Conservation (phyloP, 2,888 invertebrate species). For the Melieria crassipennis region DNA sequence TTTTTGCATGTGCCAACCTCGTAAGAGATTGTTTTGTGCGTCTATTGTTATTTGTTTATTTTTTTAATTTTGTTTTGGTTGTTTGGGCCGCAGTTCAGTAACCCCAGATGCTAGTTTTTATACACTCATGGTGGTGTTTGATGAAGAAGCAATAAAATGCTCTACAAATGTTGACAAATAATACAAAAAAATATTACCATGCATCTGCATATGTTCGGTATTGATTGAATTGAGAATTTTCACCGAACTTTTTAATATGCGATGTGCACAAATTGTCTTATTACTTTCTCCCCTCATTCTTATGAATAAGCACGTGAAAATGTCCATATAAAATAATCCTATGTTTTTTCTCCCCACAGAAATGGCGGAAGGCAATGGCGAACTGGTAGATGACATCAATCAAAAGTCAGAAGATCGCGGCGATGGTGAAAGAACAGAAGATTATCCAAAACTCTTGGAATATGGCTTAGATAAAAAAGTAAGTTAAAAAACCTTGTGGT, state of each 20-base stretch:
- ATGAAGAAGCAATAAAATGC: too few relatives aligned
- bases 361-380: conserved; percentile 68
- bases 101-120: not conserved
- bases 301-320: too few relatives aligned
- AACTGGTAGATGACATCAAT: conserved; percentile 66
- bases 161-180: too few relatives aligned
- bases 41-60: conserved; percentile 5
- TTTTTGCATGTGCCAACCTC: not conserved
- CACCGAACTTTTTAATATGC: too few relatives aligned
- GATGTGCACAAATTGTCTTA: too few relatives aligned
- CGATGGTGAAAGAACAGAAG: conserved; percentile 75
- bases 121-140: too few relatives aligned
- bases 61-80: conserved; percentile 2
- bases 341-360: conserved; percentile 51
- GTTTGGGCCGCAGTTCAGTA: conserved; percentile 15
- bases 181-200: too few relatives aligned
- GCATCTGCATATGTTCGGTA: too few relatives aligned
- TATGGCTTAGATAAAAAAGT: conserved; percentile 96
- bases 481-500: conserved; percentile 45
- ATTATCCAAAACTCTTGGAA: conserved; percentile 93
- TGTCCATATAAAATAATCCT: too few relatives aligned
- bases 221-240: too few relatives aligned
- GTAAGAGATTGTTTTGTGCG: not conserved
- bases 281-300: too few relatives aligned
- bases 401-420: conserved; percentile 66